These are phyloP conservation scores for Entomobrya proxima DNA, from an alignment of 2,888 invertebrate genomes.

Conservation along the genomic window DNA sequence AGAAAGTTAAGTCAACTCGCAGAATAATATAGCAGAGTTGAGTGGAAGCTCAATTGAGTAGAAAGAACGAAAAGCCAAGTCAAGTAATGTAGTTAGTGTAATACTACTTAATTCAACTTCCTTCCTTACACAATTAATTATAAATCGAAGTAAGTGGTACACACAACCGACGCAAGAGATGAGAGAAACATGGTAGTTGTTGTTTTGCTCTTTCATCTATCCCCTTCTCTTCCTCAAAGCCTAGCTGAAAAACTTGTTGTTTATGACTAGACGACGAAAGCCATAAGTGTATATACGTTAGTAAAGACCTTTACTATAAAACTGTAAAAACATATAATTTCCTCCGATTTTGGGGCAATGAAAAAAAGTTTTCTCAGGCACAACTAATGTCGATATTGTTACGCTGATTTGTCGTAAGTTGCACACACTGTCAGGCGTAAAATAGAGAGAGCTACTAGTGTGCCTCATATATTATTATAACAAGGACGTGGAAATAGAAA, in stretches of 20 bases:
- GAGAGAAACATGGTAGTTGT: background rate
- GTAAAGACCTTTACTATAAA: too few relatives aligned
- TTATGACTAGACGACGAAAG: too few relatives aligned
- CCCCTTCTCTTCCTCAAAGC: background rate
- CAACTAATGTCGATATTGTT: too few relatives aligned
- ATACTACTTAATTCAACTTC: constrained; percentile 39
- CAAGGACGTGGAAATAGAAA: too few relatives aligned
- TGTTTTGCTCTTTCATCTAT: background rate
- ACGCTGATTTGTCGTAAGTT: too few relatives aligned
- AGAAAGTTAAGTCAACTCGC: background rate
- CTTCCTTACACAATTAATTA: constrained; percentile 34
- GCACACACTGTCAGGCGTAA: too few relatives aligned
- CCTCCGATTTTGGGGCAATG: too few relatives aligned
- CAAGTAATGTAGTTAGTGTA: constrained; percentile 2
- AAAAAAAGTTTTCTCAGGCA: too few relatives aligned
- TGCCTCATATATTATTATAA: too few relatives aligned
- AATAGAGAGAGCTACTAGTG: too few relatives aligned
- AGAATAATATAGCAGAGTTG: background rate
- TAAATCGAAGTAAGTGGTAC: constrained; percentile 12
- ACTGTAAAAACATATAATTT: too few relatives aligned
- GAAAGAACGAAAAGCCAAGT: background rate
- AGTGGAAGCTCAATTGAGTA: constrained; percentile 17
- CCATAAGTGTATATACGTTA: too few relatives aligned
- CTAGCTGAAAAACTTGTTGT: background rate
- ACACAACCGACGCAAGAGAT: background rate